Evolutionary conservation across 2,888 invertebrate species (phyloP).

Genomic region (Helleia helle): DNA sequence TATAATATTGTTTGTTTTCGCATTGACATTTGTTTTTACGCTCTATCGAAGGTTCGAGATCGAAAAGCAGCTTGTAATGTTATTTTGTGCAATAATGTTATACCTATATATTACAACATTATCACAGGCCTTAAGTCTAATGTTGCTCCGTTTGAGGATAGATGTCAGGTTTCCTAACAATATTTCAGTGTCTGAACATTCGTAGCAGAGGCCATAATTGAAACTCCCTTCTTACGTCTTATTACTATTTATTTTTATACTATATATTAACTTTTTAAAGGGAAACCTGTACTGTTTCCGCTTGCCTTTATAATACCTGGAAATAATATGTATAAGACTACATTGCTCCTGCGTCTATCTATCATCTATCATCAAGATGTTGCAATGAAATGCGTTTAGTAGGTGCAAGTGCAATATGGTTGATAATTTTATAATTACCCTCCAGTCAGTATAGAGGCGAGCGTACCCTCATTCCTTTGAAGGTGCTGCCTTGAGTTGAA

Average conservation of each 20-base stretch:
- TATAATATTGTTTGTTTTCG: background rate
- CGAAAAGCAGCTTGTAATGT: slow-evolving; percentile 4
- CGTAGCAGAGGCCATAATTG: background rate
- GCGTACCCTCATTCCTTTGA: slow-evolving; percentile 2
- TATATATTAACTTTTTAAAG: background rate
- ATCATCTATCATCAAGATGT: too few relatives aligned
- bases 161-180: background rate
- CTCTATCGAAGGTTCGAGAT: background rate
- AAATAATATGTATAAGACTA: too few relatives aligned
- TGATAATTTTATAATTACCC: background rate
- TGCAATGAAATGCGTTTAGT: too few relatives aligned
- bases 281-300: background rate
- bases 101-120: slow-evolving; percentile 5
- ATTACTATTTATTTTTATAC: slow-evolving; percentile 1
- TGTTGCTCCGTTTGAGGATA: slow-evolving; percentile 7
- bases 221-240: background rate
- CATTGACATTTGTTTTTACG: background rate
- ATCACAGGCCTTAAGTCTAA: slow-evolving; percentile 9
- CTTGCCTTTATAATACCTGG: slow-evolving; percentile 1
- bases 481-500: slow-evolving; percentile 19
- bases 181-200: too few relatives aligned
- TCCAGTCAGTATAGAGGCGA: slow-evolving; percentile 1
- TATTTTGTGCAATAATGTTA: slow-evolving; percentile 20
- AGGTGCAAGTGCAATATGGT: too few relatives aligned
- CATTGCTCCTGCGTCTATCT: too few relatives aligned